Base-by-base conservation (phyloP, 2,888 invertebrate species). In the Artemia sp. region DNA sequence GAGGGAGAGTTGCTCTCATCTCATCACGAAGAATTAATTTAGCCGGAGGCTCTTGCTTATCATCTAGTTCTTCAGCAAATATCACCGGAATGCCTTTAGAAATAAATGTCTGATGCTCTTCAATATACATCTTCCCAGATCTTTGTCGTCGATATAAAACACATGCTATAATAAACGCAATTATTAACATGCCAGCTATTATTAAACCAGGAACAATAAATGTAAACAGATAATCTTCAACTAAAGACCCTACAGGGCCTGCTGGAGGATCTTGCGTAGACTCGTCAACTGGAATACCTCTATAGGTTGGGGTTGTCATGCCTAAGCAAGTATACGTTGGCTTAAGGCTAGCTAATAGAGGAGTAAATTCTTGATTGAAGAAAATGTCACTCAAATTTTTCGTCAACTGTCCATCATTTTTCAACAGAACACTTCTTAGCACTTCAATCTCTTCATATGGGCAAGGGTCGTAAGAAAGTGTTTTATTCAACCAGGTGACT, bases 1-100 rank as follows among this genome's bases (percentile, higher is more conserved):
- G 64, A 58, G 64, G 64, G 1, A 58, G 64, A 24, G 64, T 58
- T 19, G 64, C 64, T 10, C 64, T n/a, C 64, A 24, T 24, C 24
- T 58, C 64, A 58, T 58, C 64, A 3, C 64, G 64, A 1, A 58
- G 8, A 10, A 58, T 58, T 19, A 58, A 24, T 24, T 58, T 58
- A n/a, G 24, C 64, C 24, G 64, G 64, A n/a, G n/a, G 64, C 64
- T 58, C 64, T 0, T 89, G 90, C 75, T 92, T 88, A 76, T 94
- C 94, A 75, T 95, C 94, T 66, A 96, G 82, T 78, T 97, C 97
- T 78, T 97, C 95, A 12, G 82, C 80, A 75, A 96, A 95, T 76
- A 97, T 96, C 58, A 96, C 93, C 0, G 97, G 96, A 75, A 94
- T 92, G 69, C 83, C 83, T 75, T 81, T 81, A 72, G 78, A 79